Percentiles rank a stretch among this genome's conserved stretches.
These are phyloP conservation scores for Agrotis exclamationis DNA, from an alignment of 2,888 invertebrate genomes.

Conservation along the genomic window DNA sequence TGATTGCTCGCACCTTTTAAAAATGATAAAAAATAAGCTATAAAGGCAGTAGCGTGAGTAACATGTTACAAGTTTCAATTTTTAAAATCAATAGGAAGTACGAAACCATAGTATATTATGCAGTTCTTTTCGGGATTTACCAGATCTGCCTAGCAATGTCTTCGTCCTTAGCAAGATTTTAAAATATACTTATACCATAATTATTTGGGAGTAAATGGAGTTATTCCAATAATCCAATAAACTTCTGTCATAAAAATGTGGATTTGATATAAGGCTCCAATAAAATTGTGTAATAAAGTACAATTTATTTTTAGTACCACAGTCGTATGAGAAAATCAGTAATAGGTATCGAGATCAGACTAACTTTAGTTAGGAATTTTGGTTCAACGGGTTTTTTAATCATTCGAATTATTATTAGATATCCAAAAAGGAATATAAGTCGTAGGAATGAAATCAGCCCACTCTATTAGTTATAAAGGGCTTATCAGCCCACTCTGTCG, in stretches of 20 bases:
- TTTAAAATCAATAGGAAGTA: background rate
- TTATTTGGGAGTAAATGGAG: too few relatives aligned
- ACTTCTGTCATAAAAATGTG: slow-evolving; percentile 13
- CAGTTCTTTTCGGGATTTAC: too few relatives aligned
- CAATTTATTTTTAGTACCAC: slow-evolving; percentile 32
- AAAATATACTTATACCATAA: too few relatives aligned
- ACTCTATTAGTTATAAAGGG: background rate
- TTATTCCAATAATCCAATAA: too few relatives aligned
- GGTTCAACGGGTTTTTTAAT: background rate
- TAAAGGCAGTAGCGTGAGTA: background rate
- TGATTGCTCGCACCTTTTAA: too few relatives aligned
- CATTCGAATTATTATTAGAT: background rate
- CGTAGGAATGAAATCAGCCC: too few relatives aligned
- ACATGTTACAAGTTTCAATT: too few relatives aligned
- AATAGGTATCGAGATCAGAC: slow-evolving; percentile 10
- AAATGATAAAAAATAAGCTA: too few relatives aligned
- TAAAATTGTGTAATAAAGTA: slow-evolving; percentile 36
- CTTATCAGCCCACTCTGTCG: background rate
- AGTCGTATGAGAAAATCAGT: background rate
- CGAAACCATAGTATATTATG: background rate
- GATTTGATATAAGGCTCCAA: slow-evolving; percentile 24
- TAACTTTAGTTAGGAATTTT: background rate
- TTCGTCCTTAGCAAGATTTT: too few relatives aligned
- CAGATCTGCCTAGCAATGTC: too few relatives aligned
- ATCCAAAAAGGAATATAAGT: background rate